These are phyloP conservation scores for Amphimallon solstitiale DNA, from an alignment of 2,888 invertebrate genomes.

Conservation along the genomic window DNA sequence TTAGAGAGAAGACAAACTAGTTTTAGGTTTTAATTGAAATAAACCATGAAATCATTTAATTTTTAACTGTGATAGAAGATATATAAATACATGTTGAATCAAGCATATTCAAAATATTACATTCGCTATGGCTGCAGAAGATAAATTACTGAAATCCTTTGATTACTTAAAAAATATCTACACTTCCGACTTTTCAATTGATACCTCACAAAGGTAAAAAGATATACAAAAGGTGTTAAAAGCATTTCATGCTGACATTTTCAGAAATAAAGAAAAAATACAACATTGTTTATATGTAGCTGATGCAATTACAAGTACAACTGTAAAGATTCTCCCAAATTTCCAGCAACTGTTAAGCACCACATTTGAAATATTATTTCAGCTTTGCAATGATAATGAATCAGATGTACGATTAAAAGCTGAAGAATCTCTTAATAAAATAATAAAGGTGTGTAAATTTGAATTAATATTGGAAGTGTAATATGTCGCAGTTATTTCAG, in stretches of 20 bases:
- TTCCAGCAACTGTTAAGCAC: slow-evolving; percentile 74
- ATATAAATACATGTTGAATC: no score
- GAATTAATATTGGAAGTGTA: neutral
- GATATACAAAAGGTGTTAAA: neutral
- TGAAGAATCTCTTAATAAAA: slow-evolving; percentile 83
- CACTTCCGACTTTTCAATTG: slow-evolving; percentile 49
- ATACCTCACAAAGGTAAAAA: slow-evolving; percentile 45
- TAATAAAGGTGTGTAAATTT: slow-evolving; percentile 68
- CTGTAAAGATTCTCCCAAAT: slow-evolving; percentile 69
- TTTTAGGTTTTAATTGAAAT: no score
- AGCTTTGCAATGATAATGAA: slow-evolving; percentile 80
- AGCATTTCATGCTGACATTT: slow-evolving; percentile 45
- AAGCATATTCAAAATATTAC: no score
- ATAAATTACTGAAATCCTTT: slow-evolving; percentile 61
- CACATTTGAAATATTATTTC: slow-evolving; percentile 76
- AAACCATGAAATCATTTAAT: no score
- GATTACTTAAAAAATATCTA: slow-evolving; percentile 51
- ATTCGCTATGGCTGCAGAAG: slow-evolving; percentile 60
- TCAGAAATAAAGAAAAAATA: slow-evolving; percentile 81
- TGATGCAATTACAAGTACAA: slow-evolving; percentile 75
- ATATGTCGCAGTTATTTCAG: slow-evolving; percentile 53
- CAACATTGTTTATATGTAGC: slow-evolving; percentile 76
- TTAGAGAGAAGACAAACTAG: no score
- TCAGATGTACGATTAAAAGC: slow-evolving; percentile 82
- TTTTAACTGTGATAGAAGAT: no score